Evolutionary conservation across 2,888 invertebrate species (phyloP).

Genomic region (Lumbricus terrestris): DNA sequence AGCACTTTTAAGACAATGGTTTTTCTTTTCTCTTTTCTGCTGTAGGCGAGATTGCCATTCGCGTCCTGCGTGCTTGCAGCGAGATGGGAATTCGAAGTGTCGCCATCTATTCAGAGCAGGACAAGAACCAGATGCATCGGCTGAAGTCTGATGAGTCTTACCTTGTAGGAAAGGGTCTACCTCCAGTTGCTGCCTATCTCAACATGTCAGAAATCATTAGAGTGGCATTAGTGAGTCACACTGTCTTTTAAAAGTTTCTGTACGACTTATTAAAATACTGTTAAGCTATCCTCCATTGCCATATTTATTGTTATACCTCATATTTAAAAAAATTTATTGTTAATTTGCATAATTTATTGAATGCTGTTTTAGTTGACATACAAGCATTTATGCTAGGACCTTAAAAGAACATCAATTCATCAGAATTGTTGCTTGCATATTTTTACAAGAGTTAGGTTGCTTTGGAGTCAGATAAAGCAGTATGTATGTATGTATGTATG

Average conservation of each 20-base stretch:
- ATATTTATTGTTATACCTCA: not conserved
- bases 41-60: constrained; percentile 89
- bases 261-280: not conserved
- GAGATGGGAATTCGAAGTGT: constrained; percentile 93
- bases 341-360: not conserved
- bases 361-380: not conserved
- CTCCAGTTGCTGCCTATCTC: constrained; percentile 95
- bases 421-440: not conserved
- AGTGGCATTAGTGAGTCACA: constrained; percentile 66
- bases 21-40: constrained; percentile 1
- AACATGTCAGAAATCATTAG: constrained; percentile 94
- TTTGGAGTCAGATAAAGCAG: not conserved
- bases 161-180: constrained; percentile 87
- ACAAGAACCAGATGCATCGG: constrained; percentile 93
- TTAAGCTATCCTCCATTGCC: not conserved
- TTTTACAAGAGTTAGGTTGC: not conserved
- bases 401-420: not conserved
- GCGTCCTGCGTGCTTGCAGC: constrained; percentile 95
- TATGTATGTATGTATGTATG: no score
- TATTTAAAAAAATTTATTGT: not conserved
- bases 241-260: not conserved
- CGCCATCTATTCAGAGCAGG: constrained; percentile 96
- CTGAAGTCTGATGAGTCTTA: constrained; percentile 98
- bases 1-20: not conserved
- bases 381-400: not conserved